Evolutionary conservation across 2,888 invertebrate genomes (phyloP).

Genomic region (Disparrhopalites patrizii): DNA sequence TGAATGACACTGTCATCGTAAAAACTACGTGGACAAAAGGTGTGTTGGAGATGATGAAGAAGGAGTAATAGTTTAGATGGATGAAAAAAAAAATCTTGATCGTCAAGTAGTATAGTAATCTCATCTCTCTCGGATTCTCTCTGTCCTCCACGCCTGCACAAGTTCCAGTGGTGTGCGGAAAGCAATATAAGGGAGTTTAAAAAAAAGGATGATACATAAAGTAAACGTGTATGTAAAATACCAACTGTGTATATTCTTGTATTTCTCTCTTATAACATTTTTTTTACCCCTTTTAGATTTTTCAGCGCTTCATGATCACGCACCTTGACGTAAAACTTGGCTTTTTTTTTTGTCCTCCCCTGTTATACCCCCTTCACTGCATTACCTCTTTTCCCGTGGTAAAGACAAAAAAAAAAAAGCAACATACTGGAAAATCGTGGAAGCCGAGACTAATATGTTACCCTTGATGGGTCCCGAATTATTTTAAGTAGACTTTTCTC

Average conservation of each 20-base stretch:
- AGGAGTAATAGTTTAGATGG: no score
- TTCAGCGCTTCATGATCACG: constrained; percentile 17
- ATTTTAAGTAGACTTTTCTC: constrained; percentile 12
- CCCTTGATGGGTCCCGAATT: constrained; percentile 22
- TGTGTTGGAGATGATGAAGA: no score
- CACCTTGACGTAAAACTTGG: constrained; percentile 21
- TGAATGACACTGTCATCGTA: no score
- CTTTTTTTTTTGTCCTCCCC: constrained; percentile 1
- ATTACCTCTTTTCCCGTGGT: constrained; percentile 15
- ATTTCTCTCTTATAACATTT: constrained; percentile 17
- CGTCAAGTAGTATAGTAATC: no score
- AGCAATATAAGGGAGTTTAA: no score
- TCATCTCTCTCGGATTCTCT: no score
- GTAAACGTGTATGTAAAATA: not conserved
- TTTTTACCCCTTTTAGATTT: constrained; percentile 16
- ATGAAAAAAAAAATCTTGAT: no score
- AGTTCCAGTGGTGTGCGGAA: constrained; percentile 11
- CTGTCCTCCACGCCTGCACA: not conserved
- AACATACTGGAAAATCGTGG: constrained; percentile 19
- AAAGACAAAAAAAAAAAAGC: constrained; percentile 21
- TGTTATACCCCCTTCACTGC: no score
- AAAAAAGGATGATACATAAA: no score
- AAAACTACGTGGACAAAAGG: no score
- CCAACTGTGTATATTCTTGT: not conserved
- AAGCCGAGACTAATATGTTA: constrained; percentile 26